A percentile compares a stretch with the other conserved stretches of the same genome.
Conservation (phyloP, 2,797 vertebrate genomes). For the Sandelia bainsii region DNA sequence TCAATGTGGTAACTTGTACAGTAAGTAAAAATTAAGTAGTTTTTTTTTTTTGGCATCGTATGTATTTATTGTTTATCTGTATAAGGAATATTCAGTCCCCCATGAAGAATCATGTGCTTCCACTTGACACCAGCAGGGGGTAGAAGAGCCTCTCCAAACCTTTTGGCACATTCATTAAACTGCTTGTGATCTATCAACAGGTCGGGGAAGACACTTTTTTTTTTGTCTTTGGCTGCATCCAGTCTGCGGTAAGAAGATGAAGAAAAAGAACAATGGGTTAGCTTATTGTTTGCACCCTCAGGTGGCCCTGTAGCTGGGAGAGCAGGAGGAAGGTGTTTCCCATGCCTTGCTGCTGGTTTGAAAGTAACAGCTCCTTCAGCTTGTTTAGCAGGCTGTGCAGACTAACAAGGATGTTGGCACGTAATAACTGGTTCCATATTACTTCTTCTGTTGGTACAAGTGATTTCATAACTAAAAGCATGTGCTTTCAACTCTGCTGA, state of each 20-base stretch:
- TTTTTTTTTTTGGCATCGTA: too few relatives aligned
- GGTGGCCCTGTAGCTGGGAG: constrained; percentile 4
- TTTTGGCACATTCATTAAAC: background rate
- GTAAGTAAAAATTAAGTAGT: background rate
- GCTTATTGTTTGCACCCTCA: background rate
- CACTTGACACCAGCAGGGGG: constrained; percentile 62
- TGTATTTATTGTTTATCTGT: background rate
- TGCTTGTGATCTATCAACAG: constrained; percentile 29
- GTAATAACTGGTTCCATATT: constrained; percentile 10
- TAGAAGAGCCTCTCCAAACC: constrained; percentile 23
- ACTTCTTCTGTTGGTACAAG: constrained; percentile 1
- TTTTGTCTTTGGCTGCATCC: constrained; percentile 26
- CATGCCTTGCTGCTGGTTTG: constrained; percentile 3
- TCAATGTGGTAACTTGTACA: background rate
- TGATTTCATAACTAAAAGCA: constrained; percentile 2
- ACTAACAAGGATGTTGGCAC: background rate
- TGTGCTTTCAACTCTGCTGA: constrained; percentile 21
- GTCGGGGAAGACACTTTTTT: constrained; percentile 27
- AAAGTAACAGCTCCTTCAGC: constrained; percentile 29
- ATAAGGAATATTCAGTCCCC: too few relatives aligned
- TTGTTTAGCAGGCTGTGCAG: constrained; percentile 15
- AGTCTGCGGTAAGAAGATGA: constrained; percentile 3
- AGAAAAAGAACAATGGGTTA: background rate
- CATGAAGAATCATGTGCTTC: background rate
- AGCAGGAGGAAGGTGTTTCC: constrained; percentile 35